Percentiles rank a stretch among this genome's conserved stretches.
phyloP scores from a whole-genome alignment of 2,797 vertebrate species.

The Myotis planiceps region DNA sequence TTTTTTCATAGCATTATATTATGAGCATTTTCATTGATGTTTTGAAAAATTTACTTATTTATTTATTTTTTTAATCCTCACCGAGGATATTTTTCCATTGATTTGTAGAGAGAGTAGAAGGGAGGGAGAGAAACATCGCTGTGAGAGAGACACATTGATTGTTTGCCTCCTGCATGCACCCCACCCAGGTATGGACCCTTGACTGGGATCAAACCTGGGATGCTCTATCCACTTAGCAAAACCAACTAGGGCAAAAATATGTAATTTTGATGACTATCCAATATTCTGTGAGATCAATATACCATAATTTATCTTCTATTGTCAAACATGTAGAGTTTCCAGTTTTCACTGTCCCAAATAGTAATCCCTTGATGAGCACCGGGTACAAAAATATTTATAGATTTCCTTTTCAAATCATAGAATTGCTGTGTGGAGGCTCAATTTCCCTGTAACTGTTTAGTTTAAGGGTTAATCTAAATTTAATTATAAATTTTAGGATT shows the following conservation, averaged over 20 bases:
- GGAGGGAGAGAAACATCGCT: too few relatives aligned
- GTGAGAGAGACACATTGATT: too few relatives aligned
- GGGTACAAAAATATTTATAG: background rate
- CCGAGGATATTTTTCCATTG: too few relatives aligned
- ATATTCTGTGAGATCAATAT: background rate
- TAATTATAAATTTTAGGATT: background rate
- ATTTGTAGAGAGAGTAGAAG: too few relatives aligned
- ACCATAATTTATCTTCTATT: background rate
- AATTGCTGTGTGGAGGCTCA: background rate
- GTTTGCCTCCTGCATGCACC: too few relatives aligned
- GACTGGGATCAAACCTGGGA: too few relatives aligned
- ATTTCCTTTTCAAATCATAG: background rate
- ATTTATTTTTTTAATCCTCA: too few relatives aligned
- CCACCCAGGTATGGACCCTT: too few relatives aligned
- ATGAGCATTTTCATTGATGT: constrained; percentile 1
- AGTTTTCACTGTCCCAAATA: background rate
- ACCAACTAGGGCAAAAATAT: background rate
- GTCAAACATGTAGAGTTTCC: background rate
- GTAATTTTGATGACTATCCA: background rate
- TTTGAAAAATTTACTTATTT: background rate
- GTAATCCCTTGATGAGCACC: background rate
- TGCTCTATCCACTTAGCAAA: too few relatives aligned
- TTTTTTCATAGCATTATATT: background rate
- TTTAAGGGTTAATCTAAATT: background rate
- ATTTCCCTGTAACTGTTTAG: background rate